A percentile compares a stretch with the other conserved stretches of the same genome.
phyloP scores from a whole-genome alignment of 2,113 vertebrate genomes.

The Cheirogaleus medius region DNA sequence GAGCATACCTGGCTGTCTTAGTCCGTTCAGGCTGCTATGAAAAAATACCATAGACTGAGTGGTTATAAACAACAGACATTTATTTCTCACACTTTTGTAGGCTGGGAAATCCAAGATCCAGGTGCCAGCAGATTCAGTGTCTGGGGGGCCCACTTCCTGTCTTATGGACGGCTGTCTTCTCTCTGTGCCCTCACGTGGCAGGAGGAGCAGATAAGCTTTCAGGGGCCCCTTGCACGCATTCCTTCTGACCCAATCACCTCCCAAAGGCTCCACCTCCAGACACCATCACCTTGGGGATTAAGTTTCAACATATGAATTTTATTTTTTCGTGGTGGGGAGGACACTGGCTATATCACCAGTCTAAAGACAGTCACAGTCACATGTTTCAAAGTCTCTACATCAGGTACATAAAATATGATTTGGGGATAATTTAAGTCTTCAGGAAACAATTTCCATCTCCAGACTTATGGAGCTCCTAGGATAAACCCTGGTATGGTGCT shows the following conservation, averaged over 20 bases:
- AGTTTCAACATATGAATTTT: background rate
- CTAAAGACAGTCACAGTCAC: background rate
- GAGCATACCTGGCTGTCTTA: background rate
- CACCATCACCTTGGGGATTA: background rate
- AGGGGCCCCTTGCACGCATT: background rate
- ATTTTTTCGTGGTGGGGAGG: too few relatives aligned
- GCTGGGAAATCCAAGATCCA: background rate
- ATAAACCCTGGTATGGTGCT: background rate
- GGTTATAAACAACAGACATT: background rate
- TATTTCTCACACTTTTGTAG: background rate
- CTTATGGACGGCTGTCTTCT: background rate
- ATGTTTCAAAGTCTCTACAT: background rate
- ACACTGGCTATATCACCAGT: background rate
- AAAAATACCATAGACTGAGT: background rate
- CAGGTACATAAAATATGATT: background rate
- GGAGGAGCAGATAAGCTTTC: background rate
- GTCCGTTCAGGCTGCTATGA: background rate
- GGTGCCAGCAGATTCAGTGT: background rate
- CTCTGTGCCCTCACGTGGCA: background rate
- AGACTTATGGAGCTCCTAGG: background rate
- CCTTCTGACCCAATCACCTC: background rate
- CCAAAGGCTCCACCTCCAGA: background rate
- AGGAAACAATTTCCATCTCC: background rate
- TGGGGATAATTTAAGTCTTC: background rate
- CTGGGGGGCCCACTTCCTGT: background rate